A percentile compares a stretch with the other conserved stretches of the same genome.
Evolutionary conservation across 2,888 invertebrate genomes (phyloP).

Genomic region (Doris montereyensis): DNA sequence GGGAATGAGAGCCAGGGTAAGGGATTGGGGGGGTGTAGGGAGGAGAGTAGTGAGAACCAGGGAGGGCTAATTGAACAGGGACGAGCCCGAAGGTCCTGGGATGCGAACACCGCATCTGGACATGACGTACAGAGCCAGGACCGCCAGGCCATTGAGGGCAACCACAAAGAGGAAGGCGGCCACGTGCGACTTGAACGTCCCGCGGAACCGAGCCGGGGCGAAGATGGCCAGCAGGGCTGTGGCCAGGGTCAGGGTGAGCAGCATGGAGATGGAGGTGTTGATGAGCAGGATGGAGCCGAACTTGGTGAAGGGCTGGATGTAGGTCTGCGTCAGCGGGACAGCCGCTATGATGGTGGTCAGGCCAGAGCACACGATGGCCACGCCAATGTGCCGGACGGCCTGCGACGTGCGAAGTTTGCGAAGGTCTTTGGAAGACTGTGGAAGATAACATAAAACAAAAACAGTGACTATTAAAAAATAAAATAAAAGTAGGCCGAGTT

Average conservation of each 20-base stretch:
- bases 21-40: too few relatives aligned
- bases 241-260: conserved; percentile 65
- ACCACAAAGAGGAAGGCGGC: conserved; percentile 51
- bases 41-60: too few relatives aligned
- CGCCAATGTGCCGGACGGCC: conserved; percentile 67
- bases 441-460: too few relatives aligned
- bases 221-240: conserved; percentile 60
- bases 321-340: conserved; percentile 66
- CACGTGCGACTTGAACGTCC: conserved; percentile 52
- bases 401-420: conserved; percentile 62
- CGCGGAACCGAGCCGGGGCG: conserved; percentile 59
- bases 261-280: conserved; percentile 65
- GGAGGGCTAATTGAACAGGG: too few relatives aligned
- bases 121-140: conserved; percentile 54
- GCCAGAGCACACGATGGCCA: conserved; percentile 66
- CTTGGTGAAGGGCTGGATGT: conserved; percentile 67
- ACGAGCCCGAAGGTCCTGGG: conserved; percentile 63
- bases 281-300: conserved; percentile 70
- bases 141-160: conserved; percentile 48
- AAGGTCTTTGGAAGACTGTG: conserved; percentile 50
- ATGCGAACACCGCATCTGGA: conserved; percentile 53
- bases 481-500: too few relatives aligned
- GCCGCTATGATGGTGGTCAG: conserved; percentile 68
- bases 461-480: too few relatives aligned
- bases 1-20: too few relatives aligned